Conservation (phyloP, 2,888 invertebrate genomes). For the Archips crataeganus region DNA sequence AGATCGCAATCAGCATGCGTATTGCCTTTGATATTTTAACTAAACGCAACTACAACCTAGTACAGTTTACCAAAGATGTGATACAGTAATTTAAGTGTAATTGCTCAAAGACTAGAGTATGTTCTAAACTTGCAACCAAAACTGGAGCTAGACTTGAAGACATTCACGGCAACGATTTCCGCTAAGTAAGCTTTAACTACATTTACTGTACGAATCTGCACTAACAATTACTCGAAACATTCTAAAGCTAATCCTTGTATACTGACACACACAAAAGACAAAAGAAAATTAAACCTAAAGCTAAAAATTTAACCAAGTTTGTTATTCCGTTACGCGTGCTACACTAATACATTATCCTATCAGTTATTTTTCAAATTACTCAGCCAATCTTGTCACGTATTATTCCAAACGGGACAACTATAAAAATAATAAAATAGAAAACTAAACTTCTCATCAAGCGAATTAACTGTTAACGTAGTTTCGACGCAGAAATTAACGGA, state of each 20-base stretch:
- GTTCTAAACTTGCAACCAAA: slow-evolving; percentile 26
- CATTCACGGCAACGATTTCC: slow-evolving; percentile 37
- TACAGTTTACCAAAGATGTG: slow-evolving; percentile 13
- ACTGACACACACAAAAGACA: too few relatives aligned
- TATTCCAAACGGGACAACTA: too few relatives aligned
- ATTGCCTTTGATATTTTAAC: slow-evolving; percentile 2
- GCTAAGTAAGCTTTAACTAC: slow-evolving; percentile 32
- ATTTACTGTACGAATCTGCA: slow-evolving; percentile 22
- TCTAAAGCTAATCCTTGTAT: not conserved
- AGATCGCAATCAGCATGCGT: not conserved
- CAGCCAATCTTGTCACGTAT: too few relatives aligned
- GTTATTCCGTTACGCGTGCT: too few relatives aligned
- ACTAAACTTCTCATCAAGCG: too few relatives aligned
- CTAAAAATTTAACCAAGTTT: not conserved
- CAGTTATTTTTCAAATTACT: too few relatives aligned
- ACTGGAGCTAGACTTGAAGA: slow-evolving; percentile 20
- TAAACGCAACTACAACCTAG: not conserved
- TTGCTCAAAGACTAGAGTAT: slow-evolving; percentile 24
- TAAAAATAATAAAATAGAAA: too few relatives aligned
- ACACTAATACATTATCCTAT: too few relatives aligned
- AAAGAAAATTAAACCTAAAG: too few relatives aligned
- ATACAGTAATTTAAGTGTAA: slow-evolving; percentile 26
- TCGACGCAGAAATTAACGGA: too few relatives aligned
- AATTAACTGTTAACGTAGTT: too few relatives aligned
- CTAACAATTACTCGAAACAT: slow-evolving; percentile 20